A percentile compares a stretch with the other conserved stretches of the same genome.
These are phyloP conservation scores for Takifugu flavidus DNA, from an alignment of 2,113 vertebrate species.

Conservation along the genomic window DNA sequence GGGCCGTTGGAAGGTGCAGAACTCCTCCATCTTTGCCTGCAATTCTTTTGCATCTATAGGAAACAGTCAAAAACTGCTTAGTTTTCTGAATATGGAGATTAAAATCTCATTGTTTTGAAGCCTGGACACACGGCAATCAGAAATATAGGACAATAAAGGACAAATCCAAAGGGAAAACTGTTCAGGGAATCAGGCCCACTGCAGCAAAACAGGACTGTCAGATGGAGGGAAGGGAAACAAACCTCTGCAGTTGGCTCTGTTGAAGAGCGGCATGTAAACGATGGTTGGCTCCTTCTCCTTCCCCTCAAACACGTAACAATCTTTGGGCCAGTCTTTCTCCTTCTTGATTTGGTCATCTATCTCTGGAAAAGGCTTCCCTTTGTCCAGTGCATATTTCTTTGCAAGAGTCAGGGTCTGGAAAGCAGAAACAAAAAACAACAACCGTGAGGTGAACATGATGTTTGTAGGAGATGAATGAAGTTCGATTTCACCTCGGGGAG, in stretches of 20 bases:
- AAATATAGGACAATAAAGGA: too few relatives aligned
- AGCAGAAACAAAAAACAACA: not conserved
- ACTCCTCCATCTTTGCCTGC: not conserved
- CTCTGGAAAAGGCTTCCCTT: conserved; percentile 50
- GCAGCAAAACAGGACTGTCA: not conserved
- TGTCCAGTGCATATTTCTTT: conserved; percentile 38
- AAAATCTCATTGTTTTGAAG: too few relatives aligned
- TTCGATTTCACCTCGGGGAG: too few relatives aligned
- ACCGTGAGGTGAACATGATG: too few relatives aligned
- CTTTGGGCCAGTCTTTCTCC: conserved; percentile 48
- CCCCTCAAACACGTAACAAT: conserved; percentile 58
- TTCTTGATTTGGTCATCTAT: conserved; percentile 38
- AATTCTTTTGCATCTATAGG: not conserved
- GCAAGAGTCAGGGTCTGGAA: conserved; percentile 52
- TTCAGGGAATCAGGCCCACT: too few relatives aligned
- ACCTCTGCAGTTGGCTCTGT: conserved; percentile 59
- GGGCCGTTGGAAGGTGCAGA: not conserved
- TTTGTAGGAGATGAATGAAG: too few relatives aligned
- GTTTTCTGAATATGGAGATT: not conserved
- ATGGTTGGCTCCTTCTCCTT: conserved; percentile 38
- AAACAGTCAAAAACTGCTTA: not conserved
- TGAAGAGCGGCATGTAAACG: conserved; percentile 64
- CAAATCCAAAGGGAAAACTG: too few relatives aligned
- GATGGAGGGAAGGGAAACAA: not conserved
- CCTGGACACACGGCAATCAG: too few relatives aligned